These are phyloP conservation scores for Bacillus rossius DNA, from an alignment of 1,140 invertebrate species.

Conservation along the genomic window DNA sequence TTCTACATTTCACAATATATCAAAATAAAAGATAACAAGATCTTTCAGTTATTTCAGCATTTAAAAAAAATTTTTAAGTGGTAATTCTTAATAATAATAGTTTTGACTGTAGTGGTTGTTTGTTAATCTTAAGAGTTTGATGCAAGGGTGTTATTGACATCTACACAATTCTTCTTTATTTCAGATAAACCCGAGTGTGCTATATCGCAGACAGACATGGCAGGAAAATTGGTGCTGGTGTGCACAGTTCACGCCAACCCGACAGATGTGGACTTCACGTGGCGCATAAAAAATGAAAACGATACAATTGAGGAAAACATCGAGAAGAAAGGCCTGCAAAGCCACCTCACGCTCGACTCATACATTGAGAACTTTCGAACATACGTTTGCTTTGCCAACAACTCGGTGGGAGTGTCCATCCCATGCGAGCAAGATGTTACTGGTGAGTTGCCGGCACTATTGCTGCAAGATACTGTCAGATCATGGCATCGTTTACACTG, in stretches of 20 bases:
- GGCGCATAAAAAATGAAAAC: conserved; percentile 79
- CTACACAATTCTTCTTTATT: no score
- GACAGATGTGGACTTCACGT: conserved; percentile 70
- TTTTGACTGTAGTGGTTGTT: no score
- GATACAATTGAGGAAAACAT: conserved; percentile 60
- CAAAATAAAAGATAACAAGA: no score
- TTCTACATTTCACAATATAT: no score
- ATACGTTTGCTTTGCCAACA: conserved; percentile 79
- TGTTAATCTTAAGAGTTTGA: no score
- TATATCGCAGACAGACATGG: conserved; percentile 62
- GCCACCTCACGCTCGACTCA: conserved; percentile 59
- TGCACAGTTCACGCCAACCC: conserved; percentile 81
- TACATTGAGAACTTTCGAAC: conserved; percentile 63
- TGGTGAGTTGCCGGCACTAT: conserved; percentile 48
- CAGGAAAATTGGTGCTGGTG: conserved; percentile 68
- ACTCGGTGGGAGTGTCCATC: conserved; percentile 65
- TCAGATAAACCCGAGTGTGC: conserved; percentile 79
- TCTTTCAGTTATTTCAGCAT: no score
- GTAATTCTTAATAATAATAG: no score
- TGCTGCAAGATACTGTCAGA: no score
- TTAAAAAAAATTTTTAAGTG: no score
- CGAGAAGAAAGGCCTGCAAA: conserved; percentile 49
- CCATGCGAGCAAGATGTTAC: conserved; percentile 74
- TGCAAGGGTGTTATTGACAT: no score
- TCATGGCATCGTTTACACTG: no score